Conservation (phyloP, 2,113 vertebrate species). For the Gallinago undulata region DNA sequence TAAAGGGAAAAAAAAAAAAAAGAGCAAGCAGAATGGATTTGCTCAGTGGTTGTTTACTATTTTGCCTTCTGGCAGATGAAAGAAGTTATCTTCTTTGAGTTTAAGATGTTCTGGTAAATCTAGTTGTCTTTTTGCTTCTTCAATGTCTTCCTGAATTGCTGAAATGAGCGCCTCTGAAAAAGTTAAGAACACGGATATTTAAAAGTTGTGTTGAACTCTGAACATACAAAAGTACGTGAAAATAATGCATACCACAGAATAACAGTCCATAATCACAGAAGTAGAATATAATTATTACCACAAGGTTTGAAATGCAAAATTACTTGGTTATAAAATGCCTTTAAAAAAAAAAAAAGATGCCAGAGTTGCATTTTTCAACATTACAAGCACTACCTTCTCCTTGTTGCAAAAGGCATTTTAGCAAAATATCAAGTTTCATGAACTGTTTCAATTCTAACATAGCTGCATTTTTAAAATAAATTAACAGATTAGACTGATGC, state of each 20-base stretch:
- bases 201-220: not conserved
- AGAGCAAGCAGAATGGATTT: not conserved
- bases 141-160: conserved; percentile 85
- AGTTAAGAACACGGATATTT: not conserved
- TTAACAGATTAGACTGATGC: not conserved
- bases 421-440: not conserved
- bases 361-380: not conserved
- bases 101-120: conserved; percentile 86
- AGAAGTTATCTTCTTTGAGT: conserved; percentile 85
- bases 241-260: not conserved
- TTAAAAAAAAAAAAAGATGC: not conserved
- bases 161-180: conserved; percentile 85
- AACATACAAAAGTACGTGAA: not conserved
- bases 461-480: not conserved
- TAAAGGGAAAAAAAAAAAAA: too few species aligned
- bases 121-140: conserved; percentile 82
- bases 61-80: conserved; percentile 71
- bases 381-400: not conserved
- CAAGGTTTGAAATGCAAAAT: not conserved
- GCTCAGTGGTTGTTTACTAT: conserved; percentile 83
- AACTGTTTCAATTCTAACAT: not conserved
- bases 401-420: not conserved
- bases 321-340: not conserved
- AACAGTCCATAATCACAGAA: not conserved
- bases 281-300: not conserved